Percentiles rank a stretch among this genome's conserved stretches.
These are phyloP conservation scores for Cynoglossus semilaevis DNA, from an alignment of 2,113 vertebrate species.

Conservation along the genomic window DNA sequence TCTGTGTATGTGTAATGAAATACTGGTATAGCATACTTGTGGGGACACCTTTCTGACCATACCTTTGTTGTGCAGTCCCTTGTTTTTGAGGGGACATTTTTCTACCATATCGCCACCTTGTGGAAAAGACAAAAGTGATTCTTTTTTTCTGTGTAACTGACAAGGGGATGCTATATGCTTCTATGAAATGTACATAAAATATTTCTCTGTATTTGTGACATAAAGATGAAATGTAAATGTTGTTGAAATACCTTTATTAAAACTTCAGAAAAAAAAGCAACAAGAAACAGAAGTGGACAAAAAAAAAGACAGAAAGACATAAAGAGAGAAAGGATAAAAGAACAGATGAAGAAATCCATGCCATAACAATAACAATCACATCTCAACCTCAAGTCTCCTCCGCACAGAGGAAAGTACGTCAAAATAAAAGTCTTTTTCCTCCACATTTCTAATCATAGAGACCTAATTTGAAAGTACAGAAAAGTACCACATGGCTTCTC, in stretches of 20 bases:
- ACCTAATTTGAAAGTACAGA: constrained; percentile 37
- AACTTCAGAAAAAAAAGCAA: constrained; percentile 70
- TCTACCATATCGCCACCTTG: too few species aligned
- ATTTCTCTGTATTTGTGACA: too few species aligned
- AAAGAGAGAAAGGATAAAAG: constrained; percentile 3
- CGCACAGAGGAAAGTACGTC: constrained; percentile 51
- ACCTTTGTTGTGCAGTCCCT: too few species aligned
- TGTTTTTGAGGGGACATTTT: too few species aligned
- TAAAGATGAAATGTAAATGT: neutral
- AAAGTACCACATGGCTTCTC: constrained; percentile 58
- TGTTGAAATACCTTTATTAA: constrained; percentile 70
- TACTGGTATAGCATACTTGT: neutral
- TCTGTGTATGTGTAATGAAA: neutral
- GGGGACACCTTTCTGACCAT: too few species aligned
- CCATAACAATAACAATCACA: constrained; percentile 56
- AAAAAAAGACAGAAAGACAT: constrained; percentile 22
- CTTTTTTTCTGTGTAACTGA: too few species aligned
- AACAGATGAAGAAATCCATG: constrained; percentile 59
- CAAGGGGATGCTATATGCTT: too few species aligned
- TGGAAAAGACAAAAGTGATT: too few species aligned
- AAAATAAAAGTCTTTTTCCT: constrained; percentile 48
- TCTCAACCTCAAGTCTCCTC: constrained; percentile 41
- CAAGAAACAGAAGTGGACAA: constrained; percentile 25
- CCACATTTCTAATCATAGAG: constrained; percentile 39
- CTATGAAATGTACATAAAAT: too few species aligned